Conservation (phyloP, 1,140 invertebrate genomes). For the Drosophila tropicalis region DNA sequence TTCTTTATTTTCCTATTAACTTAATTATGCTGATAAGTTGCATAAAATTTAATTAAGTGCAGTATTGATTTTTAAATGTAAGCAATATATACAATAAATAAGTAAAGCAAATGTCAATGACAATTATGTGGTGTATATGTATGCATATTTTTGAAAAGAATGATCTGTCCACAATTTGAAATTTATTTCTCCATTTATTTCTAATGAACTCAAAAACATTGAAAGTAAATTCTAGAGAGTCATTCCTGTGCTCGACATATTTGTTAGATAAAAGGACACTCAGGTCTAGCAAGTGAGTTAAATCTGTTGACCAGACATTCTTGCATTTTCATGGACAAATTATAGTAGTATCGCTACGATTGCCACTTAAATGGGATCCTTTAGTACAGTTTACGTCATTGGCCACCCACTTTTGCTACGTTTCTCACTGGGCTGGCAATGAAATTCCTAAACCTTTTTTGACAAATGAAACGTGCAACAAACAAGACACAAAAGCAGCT, state of each 20-base stretch:
- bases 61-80: too few relatives aligned
- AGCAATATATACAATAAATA: too few relatives aligned
- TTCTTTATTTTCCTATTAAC: too few relatives aligned
- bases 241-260: neutral
- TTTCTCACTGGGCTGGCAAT: slow-evolving; percentile 41
- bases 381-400: slow-evolving; percentile 37
- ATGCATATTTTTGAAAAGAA: too few relatives aligned
- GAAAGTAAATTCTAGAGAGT: too few relatives aligned
- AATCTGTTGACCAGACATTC: slow-evolving; percentile 25
- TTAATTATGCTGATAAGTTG: too few relatives aligned
- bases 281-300: too few relatives aligned
- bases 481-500: slow-evolving; percentile 61
- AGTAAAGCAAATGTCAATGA: too few relatives aligned
- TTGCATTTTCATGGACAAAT: slow-evolving; percentile 45
- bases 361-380: slow-evolving; percentile 44
- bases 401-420: neutral
- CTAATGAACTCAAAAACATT: too few relatives aligned
- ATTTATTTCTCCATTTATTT: neutral
- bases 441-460: slow-evolving; percentile 67
- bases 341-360: slow-evolving; percentile 41
- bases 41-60: too few relatives aligned
- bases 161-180: neutral
- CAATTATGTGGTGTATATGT: too few relatives aligned
- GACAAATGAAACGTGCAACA: slow-evolving; percentile 77
- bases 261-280: neutral